A percentile compares a stretch with the other conserved stretches of the same genome.
phyloP scores from a whole-genome alignment of 1,140 invertebrate species.

The Thaumetopoea pityocampa region DNA sequence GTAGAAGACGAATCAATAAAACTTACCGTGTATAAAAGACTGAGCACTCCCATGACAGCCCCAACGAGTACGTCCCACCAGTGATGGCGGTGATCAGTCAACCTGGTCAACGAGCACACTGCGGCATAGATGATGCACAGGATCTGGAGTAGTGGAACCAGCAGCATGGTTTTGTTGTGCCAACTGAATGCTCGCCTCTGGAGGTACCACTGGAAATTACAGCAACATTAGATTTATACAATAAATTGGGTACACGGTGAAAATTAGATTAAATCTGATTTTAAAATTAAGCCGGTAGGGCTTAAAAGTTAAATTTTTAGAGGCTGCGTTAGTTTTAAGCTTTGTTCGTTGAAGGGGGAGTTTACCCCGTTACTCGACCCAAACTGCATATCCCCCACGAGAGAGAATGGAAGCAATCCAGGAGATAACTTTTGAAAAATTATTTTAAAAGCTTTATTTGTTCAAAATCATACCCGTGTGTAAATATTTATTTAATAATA shows the following conservation, averaged over 20 bases:
- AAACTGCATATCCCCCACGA: too few species aligned
- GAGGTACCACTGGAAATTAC: constrained; percentile 79
- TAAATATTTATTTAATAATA: too few species aligned
- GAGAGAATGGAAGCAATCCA: too few species aligned
- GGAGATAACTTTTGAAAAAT: too few species aligned
- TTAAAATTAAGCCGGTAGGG: too few species aligned
- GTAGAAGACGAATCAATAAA: neutral
- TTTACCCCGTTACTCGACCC: too few species aligned
- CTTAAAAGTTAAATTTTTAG: constrained; percentile 4
- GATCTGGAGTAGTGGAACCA: constrained; percentile 80
- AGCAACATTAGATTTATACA: too few species aligned
- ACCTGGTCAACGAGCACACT: constrained; percentile 80
- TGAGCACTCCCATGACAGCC: constrained; percentile 74
- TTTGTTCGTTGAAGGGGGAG: too few species aligned
- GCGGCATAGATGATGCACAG: constrained; percentile 78
- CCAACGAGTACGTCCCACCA: constrained; percentile 87
- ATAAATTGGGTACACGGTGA: too few species aligned
- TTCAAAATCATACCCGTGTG: too few species aligned
- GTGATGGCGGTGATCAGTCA: constrained; percentile 84
- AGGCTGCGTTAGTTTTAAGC: too few species aligned
- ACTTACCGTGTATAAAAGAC: constrained; percentile 77
- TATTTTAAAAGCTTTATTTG: too few species aligned
- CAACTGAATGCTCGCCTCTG: constrained; percentile 76
- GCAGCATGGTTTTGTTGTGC: constrained; percentile 66
- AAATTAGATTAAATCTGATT: neutral